Percentiles rank a stretch among this genome's conserved stretches.
phyloP scores from a whole-genome alignment of 2,888 invertebrate genomes.

The Panzeria rudis region DNA sequence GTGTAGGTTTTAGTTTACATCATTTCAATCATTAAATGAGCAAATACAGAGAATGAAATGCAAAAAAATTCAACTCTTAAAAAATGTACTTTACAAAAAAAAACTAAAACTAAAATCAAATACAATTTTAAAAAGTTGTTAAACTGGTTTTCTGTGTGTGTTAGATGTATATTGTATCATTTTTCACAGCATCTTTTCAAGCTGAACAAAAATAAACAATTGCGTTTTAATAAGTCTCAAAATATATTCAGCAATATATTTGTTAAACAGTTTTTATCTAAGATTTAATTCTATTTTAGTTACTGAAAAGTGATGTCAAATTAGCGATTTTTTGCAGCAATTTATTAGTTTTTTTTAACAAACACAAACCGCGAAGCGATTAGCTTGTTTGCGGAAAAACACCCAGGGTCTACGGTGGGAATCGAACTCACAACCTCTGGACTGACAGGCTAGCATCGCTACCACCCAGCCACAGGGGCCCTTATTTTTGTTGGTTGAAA shows the following conservation, averaged over 20 bases:
- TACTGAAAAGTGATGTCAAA: neutral
- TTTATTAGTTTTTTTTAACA: no score
- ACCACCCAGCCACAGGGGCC: no score
- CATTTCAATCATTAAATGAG: conserved; percentile 41
- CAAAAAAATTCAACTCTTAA: conserved; percentile 9
- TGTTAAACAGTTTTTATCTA: conserved; percentile 15
- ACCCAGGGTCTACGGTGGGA: no score
- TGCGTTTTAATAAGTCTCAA: conserved; percentile 38
- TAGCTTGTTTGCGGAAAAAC: no score
- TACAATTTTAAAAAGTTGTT: conserved; percentile 56
- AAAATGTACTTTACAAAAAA: conserved; percentile 33
- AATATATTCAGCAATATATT: neutral
- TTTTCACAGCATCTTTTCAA: conserved; percentile 58
- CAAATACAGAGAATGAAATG: conserved; percentile 21
- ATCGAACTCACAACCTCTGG: no score
- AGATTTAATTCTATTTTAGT: neutral
- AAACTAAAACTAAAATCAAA: neutral
- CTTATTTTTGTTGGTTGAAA: no score
- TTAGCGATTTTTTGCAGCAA: neutral
- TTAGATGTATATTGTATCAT: conserved; percentile 23
- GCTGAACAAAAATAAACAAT: conserved; percentile 36
- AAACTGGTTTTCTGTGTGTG: conserved; percentile 52
- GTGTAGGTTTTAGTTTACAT: conserved; percentile 66
- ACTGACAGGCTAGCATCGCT: no score
- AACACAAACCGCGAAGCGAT: no score